A percentile compares a stretch with the other conserved stretches of the same genome.
Evolutionary conservation across 2,797 vertebrate species (phyloP).

Genomic region (Girardinus metallicus): DNA sequence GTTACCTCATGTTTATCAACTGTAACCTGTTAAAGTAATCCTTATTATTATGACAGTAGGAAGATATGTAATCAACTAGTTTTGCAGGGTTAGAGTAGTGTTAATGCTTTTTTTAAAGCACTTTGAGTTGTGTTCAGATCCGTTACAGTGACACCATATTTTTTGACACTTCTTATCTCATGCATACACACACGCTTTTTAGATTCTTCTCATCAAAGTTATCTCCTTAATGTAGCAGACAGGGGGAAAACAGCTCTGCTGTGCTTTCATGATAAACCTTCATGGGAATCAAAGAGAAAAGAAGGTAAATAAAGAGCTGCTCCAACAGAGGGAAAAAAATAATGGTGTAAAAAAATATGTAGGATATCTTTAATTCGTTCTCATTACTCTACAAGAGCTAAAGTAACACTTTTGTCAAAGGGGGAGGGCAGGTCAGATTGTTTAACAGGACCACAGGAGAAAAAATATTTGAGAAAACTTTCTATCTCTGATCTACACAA

Average conservation of each 20-base stretch:
- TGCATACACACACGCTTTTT: neutral
- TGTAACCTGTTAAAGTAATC: neutral
- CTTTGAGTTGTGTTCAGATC: conserved; percentile 3
- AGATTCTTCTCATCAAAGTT: neutral
- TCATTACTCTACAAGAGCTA: neutral
- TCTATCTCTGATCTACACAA: neutral
- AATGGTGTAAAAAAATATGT: neutral
- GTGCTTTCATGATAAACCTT: conserved; percentile 9
- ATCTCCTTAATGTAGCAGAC: conserved; percentile 5
- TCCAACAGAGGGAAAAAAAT: neutral
- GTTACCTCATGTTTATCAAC: neutral
- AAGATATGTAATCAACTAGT: neutral
- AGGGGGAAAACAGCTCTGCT: conserved; percentile 1
- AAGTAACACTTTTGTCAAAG: neutral
- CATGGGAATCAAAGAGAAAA: conserved; percentile 12
- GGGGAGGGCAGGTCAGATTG: neutral
- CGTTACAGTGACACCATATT: conserved; percentile 1
- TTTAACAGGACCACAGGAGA: neutral
- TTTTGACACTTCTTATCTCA: neutral
- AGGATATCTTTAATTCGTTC: neutral
- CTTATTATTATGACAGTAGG: neutral
- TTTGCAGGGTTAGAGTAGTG: neutral
- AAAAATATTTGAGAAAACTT: neutral
- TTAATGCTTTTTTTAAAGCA: conserved; percentile 4
- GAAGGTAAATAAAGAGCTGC: neutral